phyloP scores from a whole-genome alignment of 2,113 vertebrate genomes.

The Gallinago jamesoni region DNA sequence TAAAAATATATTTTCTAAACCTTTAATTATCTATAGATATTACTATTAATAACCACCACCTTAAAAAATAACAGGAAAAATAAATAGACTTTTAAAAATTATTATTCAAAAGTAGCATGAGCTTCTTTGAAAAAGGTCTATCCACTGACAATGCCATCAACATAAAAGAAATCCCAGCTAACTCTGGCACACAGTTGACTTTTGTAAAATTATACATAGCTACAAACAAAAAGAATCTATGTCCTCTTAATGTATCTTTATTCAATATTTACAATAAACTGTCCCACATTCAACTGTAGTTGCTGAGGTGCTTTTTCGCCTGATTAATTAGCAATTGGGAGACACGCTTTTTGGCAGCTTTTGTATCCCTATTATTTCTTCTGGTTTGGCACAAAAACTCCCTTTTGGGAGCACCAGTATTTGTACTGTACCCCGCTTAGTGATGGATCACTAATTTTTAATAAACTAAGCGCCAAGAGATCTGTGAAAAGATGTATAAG shows the following conservation, averaged over 20 bases:
- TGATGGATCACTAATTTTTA: slow-evolving; percentile 79
- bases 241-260: slow-evolving; percentile 42
- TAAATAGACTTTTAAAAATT: neutral
- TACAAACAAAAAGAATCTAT: slow-evolving; percentile 37
- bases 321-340: slow-evolving; percentile 81
- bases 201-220: neutral
- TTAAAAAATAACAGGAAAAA: neutral
- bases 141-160: neutral
- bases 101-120: neutral
- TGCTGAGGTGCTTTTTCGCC: slow-evolving; percentile 65
- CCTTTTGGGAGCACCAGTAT: slow-evolving; percentile 65
- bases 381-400: slow-evolving; percentile 69
- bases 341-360: slow-evolving; percentile 78
- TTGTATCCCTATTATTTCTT: slow-evolving; percentile 75
- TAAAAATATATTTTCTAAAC: neutral
- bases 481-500: slow-evolving; percentile 65
- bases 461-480: slow-evolving; percentile 61
- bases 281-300: slow-evolving; percentile 34
- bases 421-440: slow-evolving; percentile 75
- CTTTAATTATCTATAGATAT: neutral
- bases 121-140: slow-evolving; percentile 5
- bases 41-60: neutral
- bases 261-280: slow-evolving; percentile 65
- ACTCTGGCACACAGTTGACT: neutral
- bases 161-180: neutral